phyloP scores from a whole-genome alignment of 2,888 invertebrate genomes.

The Anticlea derivata region DNA sequence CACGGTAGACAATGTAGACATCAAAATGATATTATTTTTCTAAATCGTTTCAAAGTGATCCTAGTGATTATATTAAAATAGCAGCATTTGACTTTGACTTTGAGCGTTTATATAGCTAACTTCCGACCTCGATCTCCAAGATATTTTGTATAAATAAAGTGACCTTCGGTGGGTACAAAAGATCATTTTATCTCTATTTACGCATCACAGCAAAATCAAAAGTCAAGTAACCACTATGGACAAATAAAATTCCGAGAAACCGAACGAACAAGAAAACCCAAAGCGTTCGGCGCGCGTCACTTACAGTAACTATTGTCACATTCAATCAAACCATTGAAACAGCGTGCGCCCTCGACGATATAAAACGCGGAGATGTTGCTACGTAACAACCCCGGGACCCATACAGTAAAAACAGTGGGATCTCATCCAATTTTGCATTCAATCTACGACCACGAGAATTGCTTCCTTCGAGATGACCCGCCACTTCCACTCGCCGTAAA shows the following conservation, averaged over 20 bases:
- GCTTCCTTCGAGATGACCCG: slow-evolving; percentile 81
- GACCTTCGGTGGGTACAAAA: too few relatives aligned
- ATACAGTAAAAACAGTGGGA: slow-evolving; percentile 78
- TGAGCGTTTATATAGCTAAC: too few relatives aligned
- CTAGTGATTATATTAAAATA: too few relatives aligned
- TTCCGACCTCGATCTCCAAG: too few relatives aligned
- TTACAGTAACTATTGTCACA: slow-evolving; percentile 79
- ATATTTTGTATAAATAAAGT: too few relatives aligned
- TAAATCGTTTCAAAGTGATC: too few relatives aligned
- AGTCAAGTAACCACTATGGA: slow-evolving; percentile 51
- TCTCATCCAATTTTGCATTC: slow-evolving; percentile 84
- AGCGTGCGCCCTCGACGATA: slow-evolving; percentile 67
- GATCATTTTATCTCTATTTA: not conserved
- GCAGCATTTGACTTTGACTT: too few relatives aligned
- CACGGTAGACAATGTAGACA: too few relatives aligned
- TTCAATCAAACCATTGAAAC: slow-evolving; percentile 78
- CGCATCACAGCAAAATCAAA: slow-evolving; percentile 35
- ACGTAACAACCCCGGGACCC: slow-evolving; percentile 66
- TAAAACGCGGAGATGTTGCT: slow-evolving; percentile 66
- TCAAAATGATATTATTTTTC: too few relatives aligned
- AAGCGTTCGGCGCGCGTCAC: slow-evolving; percentile 56
- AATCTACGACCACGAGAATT: slow-evolving; percentile 81
- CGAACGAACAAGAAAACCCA: slow-evolving; percentile 56
- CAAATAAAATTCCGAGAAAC: slow-evolving; percentile 52
- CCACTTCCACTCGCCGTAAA: slow-evolving; percentile 78